Base-by-base conservation (phyloP, 2,888 invertebrate genomes). In the Lycocerus yunnanus region DNA sequence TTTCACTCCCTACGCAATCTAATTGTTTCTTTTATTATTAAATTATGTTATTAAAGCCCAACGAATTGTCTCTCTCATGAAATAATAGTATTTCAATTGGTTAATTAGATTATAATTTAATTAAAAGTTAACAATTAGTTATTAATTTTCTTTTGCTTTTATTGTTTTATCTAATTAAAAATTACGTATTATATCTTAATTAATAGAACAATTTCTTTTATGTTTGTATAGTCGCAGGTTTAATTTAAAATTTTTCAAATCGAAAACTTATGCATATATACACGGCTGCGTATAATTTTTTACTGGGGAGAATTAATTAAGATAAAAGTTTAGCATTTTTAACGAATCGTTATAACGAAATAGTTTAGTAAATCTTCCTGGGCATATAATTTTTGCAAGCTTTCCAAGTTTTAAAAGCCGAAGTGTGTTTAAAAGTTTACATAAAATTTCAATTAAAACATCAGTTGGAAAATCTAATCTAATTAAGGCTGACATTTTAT, bases 21-120 rank as follows among this genome's bases (percentile, higher is more conserved):
- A 80, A 81, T 80, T 81, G 79, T 80, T 79, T 78, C 79, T 80
- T 78, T 78, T 79, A 80, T 81, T 80, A 82, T 80, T 80, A 74
- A 81, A 81, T 81, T 81, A 81, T 78, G 79, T 78, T 72, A 72
- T 80, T 79, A 79, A 75, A 74, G 67, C 71, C 74, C 74, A 76
- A 77, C 78, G 75, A 75, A 75, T 73, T 71, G 77, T 73, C 75
- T 71, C 73, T 75, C 72, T 78, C 82, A 85, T 83, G 79, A 84
- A 83, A 83, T 84, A 86, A 85, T 85, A 84, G 82, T 82, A 80
- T 81, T 83, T 82, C 83, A 86, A 86, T 86, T 85, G 85, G 83
- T 82, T 84, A 84, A 86, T 85, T 84, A 83, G 81, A 82, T 82
- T 84, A 83, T 83, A 83, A 85, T 85, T 85, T 80, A 83, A 86